Base-by-base conservation (phyloP, 1,140 invertebrate species). In the Procambarus virginalis region DNA sequence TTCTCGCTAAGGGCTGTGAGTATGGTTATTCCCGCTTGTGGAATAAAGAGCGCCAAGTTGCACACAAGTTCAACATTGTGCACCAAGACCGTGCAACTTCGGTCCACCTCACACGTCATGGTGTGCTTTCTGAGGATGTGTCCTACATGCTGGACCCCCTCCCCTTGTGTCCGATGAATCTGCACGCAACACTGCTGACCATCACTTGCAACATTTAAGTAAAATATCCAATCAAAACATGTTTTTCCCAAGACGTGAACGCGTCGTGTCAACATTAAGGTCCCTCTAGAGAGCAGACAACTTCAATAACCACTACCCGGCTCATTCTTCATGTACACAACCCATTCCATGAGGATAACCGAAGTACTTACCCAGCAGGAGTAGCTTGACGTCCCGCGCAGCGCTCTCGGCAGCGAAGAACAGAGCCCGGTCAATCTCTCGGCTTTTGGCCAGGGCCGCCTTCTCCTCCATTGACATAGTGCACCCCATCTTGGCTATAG, bases 391-490 rank as follows among this genome's bases (percentile, higher is more conserved):
- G 55, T 89, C 86, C 70, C 86, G 34, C 22, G 48, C 51, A 2
- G 80, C 70, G 51, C 70, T 82, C 45, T 83, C 80, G 17, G 45
- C 51, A 12, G 68, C 86, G 5, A 70, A 49, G 5, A 70, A 49
- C 8, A 89, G 20, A 17, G 46, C 14, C 2, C 34, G 48, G 79
- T 89, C 86, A 48, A 89, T 89, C 80, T 89, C 79, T 22, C 80
- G 68, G 17, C 86, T 89, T 20, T 81, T 89, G 79, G 49, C 86
- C 68, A 89, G 12, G 17, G 86, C 86, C n/a, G 79, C 79, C 86
- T 89, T 89, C 68, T 89, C 79, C 51, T 89, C 86, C 79, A 89
- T 77, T 6, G 86, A 89, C 86, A 89, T 77, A 1, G 86, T 89
- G 75, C 86, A 89, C 68, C 86, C 86, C 86, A 89, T 89, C 70